Evolutionary conservation across 2,797 vertebrate genomes (phyloP).

Genomic region (Leucoraja ocellata): DNA sequence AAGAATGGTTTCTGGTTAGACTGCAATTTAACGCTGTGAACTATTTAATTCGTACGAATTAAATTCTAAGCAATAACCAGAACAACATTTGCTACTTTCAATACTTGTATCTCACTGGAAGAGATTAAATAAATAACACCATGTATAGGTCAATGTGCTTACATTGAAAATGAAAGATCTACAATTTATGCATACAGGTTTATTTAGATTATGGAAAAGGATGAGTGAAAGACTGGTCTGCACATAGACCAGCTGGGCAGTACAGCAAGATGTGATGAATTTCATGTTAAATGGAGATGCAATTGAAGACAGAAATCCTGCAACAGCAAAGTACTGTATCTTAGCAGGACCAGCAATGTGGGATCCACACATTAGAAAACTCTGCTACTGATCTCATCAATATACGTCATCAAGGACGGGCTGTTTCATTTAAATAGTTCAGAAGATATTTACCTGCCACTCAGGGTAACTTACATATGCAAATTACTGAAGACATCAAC

Average conservation of each 20-base stretch:
- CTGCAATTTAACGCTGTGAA: not conserved
- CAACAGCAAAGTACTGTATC: not conserved
- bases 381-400: not conserved
- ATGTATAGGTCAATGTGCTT: not conserved
- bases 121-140: not conserved
- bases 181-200: not conserved
- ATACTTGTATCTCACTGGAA: too few species aligned
- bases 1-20: not conserved
- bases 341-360: not conserved
- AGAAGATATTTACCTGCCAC: not conserved
- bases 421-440: not conserved
- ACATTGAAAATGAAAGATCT: not conserved
- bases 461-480: not conserved
- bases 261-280: not conserved
- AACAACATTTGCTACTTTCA: not conserved
- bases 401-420: not conserved
- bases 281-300: not conserved
- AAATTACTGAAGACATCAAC: not conserved
- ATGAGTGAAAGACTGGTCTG: not conserved
- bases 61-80: not conserved
- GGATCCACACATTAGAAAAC: not conserved
- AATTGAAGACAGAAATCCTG: not conserved
- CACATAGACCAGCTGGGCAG: too few species aligned
- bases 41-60: not conserved
- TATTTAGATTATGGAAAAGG: not conserved